Percentiles rank a stretch among this genome's conserved stretches.
phyloP scores from a whole-genome alignment of 2,797 vertebrate genomes.

The Mallotus villosus region DNA sequence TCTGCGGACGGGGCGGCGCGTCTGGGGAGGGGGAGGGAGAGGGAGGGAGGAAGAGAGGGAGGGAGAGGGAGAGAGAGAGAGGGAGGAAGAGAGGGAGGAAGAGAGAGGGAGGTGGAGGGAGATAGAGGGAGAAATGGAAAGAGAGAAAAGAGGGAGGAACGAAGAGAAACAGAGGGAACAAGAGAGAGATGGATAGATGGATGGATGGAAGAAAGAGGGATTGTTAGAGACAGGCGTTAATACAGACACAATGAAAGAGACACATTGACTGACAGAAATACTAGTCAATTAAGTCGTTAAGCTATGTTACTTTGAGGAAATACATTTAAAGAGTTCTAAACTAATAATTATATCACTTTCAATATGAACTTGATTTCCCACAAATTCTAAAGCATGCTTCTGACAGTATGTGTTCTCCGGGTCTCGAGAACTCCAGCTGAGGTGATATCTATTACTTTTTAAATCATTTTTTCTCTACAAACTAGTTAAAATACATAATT shows the following conservation, averaged over 20 bases:
- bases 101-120: background rate
- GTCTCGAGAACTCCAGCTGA: too few relatives aligned
- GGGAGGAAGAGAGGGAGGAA: background rate
- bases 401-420: too few relatives aligned
- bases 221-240: background rate
- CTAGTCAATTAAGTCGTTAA: too few relatives aligned
- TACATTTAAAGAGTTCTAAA: too few relatives aligned
- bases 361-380: too few relatives aligned
- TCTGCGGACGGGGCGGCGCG: conserved; percentile 86
- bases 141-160: background rate
- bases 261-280: background rate
- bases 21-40: conserved; percentile 56
- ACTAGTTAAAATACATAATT: background rate
- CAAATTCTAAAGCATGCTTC: too few relatives aligned
- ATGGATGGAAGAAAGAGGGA: background rate
- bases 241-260: background rate
- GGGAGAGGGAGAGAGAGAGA: conserved; percentile 26
- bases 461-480: background rate
- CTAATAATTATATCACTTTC: too few relatives aligned
- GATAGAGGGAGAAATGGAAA: background rate
- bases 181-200: background rate
- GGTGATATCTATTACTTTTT: too few relatives aligned
- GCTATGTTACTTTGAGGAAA: too few relatives aligned
- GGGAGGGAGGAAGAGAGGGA: background rate
- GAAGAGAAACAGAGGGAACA: background rate